A percentile compares a stretch with the other conserved stretches of the same genome.
These are phyloP conservation scores for Unio delphinus DNA, from an alignment of 2,888 invertebrate genomes.

Conservation along the genomic window DNA sequence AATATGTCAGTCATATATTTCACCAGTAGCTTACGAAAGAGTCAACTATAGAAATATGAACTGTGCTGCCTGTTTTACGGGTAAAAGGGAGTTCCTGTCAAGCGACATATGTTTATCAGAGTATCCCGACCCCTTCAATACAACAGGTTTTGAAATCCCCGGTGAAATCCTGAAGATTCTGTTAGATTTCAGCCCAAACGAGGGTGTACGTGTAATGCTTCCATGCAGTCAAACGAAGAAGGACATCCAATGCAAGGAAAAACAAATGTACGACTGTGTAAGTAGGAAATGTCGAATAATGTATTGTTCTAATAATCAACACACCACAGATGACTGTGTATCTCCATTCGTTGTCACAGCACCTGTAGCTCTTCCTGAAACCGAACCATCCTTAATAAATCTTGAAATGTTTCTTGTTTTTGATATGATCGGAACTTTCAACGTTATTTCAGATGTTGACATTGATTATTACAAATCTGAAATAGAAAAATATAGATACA, in stretches of 20 bases:
- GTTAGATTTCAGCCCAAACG: conserved; percentile 8
- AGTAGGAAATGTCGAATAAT: conserved; percentile 7
- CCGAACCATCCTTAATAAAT: too few relatives aligned
- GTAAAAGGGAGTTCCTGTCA: too few relatives aligned
- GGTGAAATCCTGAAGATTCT: conserved; percentile 7
- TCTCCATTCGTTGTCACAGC: too few relatives aligned
- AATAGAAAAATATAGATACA: too few relatives aligned
- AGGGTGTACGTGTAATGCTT: not conserved
- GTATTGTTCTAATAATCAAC: conserved; percentile 1
- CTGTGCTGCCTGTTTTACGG: conserved; percentile 5
- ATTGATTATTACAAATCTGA: too few relatives aligned
- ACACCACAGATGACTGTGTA: not conserved
- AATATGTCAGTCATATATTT: conserved; percentile 8
- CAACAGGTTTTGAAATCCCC: not conserved
- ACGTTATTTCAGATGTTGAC: too few relatives aligned
- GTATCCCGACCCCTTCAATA: not conserved
- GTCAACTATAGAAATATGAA: conserved; percentile 6
- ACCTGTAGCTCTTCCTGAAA: too few relatives aligned
- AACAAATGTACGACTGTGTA: conserved; percentile 11
- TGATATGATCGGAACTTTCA: too few relatives aligned
- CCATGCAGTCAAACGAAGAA: not conserved
- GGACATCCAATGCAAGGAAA: conserved; percentile 1
- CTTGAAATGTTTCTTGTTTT: too few relatives aligned
- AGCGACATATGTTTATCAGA: too few relatives aligned
- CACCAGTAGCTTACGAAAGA: not conserved